phyloP scores from a whole-genome alignment of 2,113 vertebrate genomes.

The Sinocyclocheilus anshuiensis region DNA sequence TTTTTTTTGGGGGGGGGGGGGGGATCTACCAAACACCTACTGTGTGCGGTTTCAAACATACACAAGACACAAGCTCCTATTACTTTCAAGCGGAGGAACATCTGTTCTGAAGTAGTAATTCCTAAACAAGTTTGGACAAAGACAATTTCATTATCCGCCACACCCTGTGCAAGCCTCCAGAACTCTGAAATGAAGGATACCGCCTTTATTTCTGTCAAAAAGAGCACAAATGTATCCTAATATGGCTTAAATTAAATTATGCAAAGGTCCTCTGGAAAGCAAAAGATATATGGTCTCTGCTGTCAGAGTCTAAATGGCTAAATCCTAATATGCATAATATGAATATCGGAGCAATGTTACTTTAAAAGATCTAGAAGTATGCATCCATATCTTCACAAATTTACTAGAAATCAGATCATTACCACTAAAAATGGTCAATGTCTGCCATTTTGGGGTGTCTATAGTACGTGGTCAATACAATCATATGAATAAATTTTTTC shows the following conservation, averaged over 20 bases:
- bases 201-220: neutral
- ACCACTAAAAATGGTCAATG: neutral
- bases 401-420: neutral
- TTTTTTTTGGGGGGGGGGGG: too few species aligned
- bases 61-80: neutral
- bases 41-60: neutral
- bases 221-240: neutral
- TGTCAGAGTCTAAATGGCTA: neutral
- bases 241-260: neutral
- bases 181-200: neutral
- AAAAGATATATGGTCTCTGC: neutral
- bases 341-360: neutral
- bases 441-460: neutral
- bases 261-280: neutral
- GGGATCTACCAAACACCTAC: too few species aligned
- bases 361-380: neutral
- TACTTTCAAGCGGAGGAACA: neutral
- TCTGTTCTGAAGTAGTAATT: constrained; percentile 64
- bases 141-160: constrained; percentile 60
- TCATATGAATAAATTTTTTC: too few species aligned
- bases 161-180: constrained; percentile 52
- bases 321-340: neutral
- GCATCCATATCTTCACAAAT: neutral
- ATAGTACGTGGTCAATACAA: neutral
- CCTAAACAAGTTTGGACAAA: constrained; percentile 69